phyloP scores from a whole-genome alignment of 2,888 invertebrate genomes.

The Tenthredo mesomela region DNA sequence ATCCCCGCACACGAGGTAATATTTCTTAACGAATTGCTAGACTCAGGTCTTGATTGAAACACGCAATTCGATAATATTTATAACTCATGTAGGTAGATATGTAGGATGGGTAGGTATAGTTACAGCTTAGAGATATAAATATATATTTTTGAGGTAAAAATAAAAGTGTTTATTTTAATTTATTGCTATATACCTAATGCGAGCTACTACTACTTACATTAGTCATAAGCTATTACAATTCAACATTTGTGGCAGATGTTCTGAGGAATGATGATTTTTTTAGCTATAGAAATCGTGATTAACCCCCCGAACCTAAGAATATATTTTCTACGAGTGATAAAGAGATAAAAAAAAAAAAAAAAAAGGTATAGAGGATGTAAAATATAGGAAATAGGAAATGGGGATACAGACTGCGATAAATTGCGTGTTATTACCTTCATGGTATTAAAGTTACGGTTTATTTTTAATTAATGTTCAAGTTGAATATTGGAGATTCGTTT shows the following conservation, averaged over 20 bases:
- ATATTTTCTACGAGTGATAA: background rate
- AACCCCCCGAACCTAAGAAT: background rate
- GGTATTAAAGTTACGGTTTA: background rate
- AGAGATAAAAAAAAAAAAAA: background rate
- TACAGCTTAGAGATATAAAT: background rate
- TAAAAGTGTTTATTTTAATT: background rate
- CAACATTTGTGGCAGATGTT: background rate
- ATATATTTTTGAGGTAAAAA: background rate
- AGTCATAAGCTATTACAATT: background rate
- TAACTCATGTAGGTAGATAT: background rate
- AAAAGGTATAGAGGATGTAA: background rate
- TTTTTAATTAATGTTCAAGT: slow-evolving; percentile 28
- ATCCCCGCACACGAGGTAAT: background rate
- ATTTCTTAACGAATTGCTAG: slow-evolving; percentile 18
- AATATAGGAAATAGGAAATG: background rate
- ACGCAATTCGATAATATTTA: slow-evolving; percentile 33
- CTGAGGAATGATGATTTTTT: background rate
- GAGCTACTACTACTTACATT: background rate
- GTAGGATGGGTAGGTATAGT: background rate
- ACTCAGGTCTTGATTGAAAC: slow-evolving; percentile 30
- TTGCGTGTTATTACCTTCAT: background rate
- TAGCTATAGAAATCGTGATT: background rate
- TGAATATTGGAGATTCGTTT: background rate
- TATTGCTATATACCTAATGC: background rate
- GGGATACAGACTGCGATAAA: background rate